Evolutionary conservation across 2,113 vertebrate species (phyloP).

Genomic region (Sitta europaea): DNA sequence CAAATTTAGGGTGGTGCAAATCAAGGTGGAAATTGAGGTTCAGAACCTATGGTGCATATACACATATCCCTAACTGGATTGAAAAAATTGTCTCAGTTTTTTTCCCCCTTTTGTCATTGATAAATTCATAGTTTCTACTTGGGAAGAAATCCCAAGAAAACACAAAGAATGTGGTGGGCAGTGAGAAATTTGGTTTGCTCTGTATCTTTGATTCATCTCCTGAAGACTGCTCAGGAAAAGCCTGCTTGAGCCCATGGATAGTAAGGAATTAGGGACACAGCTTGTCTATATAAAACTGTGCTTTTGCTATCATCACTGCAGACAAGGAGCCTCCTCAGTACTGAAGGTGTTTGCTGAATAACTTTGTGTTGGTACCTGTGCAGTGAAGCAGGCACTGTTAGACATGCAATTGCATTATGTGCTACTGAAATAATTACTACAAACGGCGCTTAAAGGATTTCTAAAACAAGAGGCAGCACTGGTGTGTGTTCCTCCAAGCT

Average conservation of each 20-base stretch:
- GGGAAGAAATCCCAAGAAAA: background rate
- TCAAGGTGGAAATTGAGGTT: background rate
- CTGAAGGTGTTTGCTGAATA: background rate
- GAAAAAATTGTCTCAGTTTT: fast-evolving
- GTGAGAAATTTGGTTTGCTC: background rate
- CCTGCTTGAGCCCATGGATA: background rate
- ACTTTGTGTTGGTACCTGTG: background rate
- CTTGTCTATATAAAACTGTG: background rate
- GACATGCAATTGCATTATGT: background rate
- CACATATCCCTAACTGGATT: background rate
- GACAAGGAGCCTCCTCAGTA: background rate
- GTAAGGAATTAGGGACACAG: background rate
- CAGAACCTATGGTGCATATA: background rate
- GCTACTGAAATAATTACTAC: background rate
- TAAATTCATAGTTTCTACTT: background rate
- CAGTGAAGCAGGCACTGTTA: background rate
- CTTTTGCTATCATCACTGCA: background rate
- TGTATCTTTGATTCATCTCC: background rate
- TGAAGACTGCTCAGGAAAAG: background rate
- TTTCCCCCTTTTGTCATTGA: background rate
- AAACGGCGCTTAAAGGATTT: background rate
- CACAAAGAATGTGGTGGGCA: background rate
- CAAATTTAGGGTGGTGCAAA: background rate
- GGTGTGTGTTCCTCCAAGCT: background rate
- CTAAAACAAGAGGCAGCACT: background rate